phyloP scores from a whole-genome alignment of 2,113 vertebrate genomes.

The Lamprologus tigripictilis region DNA sequence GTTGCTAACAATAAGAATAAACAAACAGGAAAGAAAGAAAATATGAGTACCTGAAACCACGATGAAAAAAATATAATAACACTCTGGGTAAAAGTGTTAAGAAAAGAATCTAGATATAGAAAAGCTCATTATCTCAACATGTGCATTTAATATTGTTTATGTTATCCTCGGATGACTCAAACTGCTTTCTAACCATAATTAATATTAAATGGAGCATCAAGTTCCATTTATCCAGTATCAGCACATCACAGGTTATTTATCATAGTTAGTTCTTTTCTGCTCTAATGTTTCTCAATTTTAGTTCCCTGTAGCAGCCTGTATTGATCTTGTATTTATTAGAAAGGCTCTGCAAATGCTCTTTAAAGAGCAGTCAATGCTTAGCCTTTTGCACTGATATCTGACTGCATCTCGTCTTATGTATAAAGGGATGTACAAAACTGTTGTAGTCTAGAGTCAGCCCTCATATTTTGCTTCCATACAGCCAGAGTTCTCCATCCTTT shows the following conservation, averaged over 20 bases:
- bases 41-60: not conserved
- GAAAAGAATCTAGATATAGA: not conserved
- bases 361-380: constrained; percentile 56
- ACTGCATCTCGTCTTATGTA: not conserved
- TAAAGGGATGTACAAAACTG: not conserved
- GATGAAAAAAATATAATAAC: not conserved
- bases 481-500: not conserved
- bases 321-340: constrained; percentile 52
- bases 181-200: not conserved
- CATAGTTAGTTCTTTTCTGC: not conserved
- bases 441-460: not conserved
- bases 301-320: constrained; percentile 20
- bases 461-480: not conserved
- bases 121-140: not conserved
- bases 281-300: constrained; percentile 5
- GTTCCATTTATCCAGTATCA: not conserved
- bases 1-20: not conserved
- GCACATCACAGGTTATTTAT: not conserved
- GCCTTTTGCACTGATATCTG: constrained; percentile 9
- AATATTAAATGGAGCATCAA: constrained; percentile 3
- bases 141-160: not conserved
- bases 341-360: constrained; percentile 39
- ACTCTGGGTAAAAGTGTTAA: not conserved
- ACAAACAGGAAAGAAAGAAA: not conserved
- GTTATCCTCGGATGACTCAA: not conserved